Conservation (phyloP, 1,140 invertebrate genomes). For the Lethrus apterus region DNA sequence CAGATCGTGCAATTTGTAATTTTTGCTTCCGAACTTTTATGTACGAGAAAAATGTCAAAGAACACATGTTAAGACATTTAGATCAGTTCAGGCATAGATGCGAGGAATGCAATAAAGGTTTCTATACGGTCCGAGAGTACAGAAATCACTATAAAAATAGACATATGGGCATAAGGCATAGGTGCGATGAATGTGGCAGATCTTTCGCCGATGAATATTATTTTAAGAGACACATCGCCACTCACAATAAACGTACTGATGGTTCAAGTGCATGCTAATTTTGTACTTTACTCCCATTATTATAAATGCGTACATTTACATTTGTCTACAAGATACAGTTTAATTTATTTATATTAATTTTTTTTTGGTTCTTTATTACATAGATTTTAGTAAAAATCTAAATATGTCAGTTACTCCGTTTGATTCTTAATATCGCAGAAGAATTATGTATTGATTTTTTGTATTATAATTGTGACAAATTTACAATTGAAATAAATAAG, state of each 20-base stretch:
- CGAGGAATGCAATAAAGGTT: slow-evolving; percentile 38
- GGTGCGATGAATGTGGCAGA: slow-evolving; percentile 51
- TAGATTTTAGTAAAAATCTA: no score
- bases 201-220: slow-evolving; percentile 53
- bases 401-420: no score
- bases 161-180: slow-evolving; percentile 41
- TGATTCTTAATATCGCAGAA: no score
- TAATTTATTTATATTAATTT: no score
- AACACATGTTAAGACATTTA: slow-evolving; percentile 35
- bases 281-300: no score
- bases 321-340: no score
- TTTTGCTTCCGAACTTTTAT: slow-evolving; percentile 40
- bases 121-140: slow-evolving; percentile 39
- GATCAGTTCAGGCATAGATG: slow-evolving; percentile 39
- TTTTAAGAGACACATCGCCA: slow-evolving; percentile 51
- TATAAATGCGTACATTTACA: no score
- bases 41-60: slow-evolving; percentile 38
- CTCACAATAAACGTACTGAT: slow-evolving; percentile 45
- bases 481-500: no score
- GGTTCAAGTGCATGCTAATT: no score
- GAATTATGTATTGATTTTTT: no score
- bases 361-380: no score
- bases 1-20: slow-evolving; percentile 38
- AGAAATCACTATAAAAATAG: slow-evolving; percentile 41
- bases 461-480: no score